A percentile compares a stretch with the other conserved stretches of the same genome.
Conservation (phyloP, 2,113 vertebrate genomes). For the Jaculus jaculus region DNA sequence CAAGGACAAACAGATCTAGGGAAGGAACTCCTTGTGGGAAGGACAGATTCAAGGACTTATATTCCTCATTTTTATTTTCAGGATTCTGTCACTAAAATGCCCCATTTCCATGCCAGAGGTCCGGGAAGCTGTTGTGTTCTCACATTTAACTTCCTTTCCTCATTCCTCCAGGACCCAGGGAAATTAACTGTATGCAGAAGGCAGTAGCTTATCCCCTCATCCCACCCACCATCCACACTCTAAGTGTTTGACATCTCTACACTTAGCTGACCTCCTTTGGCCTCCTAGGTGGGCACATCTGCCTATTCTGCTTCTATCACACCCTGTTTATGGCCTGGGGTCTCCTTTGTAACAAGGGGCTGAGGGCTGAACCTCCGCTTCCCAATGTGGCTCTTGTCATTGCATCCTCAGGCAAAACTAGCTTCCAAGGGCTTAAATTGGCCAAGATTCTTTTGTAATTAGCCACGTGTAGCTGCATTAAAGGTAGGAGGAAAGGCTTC, state of each 20-base stretch:
- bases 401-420: constrained; percentile 46
- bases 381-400: neutral
- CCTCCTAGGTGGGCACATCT: neutral
- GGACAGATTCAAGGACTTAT: too few relatives aligned
- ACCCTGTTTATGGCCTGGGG: neutral
- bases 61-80: too few relatives aligned
- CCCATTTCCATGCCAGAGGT: neutral
- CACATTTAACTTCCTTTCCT: neutral
- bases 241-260: neutral
- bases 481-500: constrained; percentile 4
- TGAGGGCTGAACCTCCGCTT: neutral
- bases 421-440: constrained; percentile 6
- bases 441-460: constrained; percentile 15
- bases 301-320: neutral
- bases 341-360: neutral
- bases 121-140: neutral
- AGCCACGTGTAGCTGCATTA: neutral
- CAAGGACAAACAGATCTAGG: too few relatives aligned
- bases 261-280: neutral
- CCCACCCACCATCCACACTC: neutral
- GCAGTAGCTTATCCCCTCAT: neutral
- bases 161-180: neutral
- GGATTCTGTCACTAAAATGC: too few relatives aligned
- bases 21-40: too few relatives aligned
- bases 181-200: neutral